These are phyloP conservation scores for Meleagris gallopavo DNA, from an alignment of 2,113 vertebrate genomes.

Conservation along the genomic window DNA sequence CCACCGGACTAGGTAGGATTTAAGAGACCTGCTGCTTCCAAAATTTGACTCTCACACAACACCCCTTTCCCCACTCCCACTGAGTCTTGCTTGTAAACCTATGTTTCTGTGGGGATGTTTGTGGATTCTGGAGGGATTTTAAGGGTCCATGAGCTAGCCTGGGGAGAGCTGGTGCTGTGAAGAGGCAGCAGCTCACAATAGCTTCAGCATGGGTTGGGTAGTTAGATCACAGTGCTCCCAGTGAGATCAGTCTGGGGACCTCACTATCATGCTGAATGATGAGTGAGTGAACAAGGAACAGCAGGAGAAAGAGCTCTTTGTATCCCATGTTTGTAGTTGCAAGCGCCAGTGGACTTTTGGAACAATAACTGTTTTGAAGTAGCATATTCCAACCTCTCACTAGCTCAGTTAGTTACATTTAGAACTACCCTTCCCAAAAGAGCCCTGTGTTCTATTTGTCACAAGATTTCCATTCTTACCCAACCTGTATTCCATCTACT, in stretches of 20 bases:
- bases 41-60: background rate
- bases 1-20: background rate
- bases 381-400: background rate
- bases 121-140: background rate
- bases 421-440: background rate
- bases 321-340: background rate
- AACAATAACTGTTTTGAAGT: background rate
- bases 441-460: background rate
- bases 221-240: background rate
- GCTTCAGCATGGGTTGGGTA: background rate
- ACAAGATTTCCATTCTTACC: background rate
- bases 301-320: background rate
- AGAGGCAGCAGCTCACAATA: background rate
- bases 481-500: background rate
- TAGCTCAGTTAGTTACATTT: background rate
- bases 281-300: background rate
- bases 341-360: background rate
- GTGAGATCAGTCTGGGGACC: background rate
- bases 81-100: background rate
- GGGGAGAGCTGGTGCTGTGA: background rate
- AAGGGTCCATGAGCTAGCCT: background rate
- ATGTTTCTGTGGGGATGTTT: fast-evolving
- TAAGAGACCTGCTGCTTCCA: background rate
- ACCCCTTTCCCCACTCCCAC: background rate
- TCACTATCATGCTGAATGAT: background rate